Conservation (phyloP, 1,140 invertebrate species). For the Asbolus verrucosus region DNA sequence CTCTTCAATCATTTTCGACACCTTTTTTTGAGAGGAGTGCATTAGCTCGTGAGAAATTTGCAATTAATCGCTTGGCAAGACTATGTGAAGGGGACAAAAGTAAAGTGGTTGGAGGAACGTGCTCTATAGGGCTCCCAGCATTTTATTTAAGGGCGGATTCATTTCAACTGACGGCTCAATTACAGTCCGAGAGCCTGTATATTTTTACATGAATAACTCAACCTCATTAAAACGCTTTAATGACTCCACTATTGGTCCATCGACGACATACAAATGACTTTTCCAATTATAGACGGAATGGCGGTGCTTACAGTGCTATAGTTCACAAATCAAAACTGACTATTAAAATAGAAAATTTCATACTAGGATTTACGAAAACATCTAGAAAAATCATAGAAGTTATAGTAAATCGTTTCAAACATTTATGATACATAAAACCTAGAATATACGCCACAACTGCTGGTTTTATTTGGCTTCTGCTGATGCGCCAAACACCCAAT, state of each 20-base stretch:
- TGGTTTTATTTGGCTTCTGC: too few relatives aligned
- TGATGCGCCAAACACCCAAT: too few relatives aligned
- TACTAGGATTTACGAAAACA: too few relatives aligned
- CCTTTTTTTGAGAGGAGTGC: conserved; percentile 3
- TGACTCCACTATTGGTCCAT: conserved; percentile 9
- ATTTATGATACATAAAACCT: too few relatives aligned
- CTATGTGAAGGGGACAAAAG: conserved; percentile 11
- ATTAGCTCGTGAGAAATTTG: background rate
- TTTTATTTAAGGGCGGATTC: conserved; percentile 35
- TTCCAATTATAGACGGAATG: conserved; percentile 4
- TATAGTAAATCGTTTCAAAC: too few relatives aligned
- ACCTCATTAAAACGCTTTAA: conserved; percentile 44
- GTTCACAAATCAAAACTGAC: too few relatives aligned
- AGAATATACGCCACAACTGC: too few relatives aligned
- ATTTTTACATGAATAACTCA: conserved; percentile 51
- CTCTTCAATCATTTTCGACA: conserved; percentile 8
- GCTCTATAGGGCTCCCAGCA: conserved; percentile 12
- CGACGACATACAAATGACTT: conserved; percentile 2
- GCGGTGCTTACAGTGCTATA: background rate
- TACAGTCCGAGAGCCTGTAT: conserved; percentile 43
- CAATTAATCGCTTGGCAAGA: background rate
- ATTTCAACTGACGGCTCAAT: conserved; percentile 47
- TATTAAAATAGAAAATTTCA: too few relatives aligned
- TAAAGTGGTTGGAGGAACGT: conserved; percentile 24
- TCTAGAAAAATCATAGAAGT: too few relatives aligned